These are phyloP conservation scores for Epinephelus malabaricus DNA, from an alignment of 2,797 vertebrate species.

Conservation along the genomic window DNA sequence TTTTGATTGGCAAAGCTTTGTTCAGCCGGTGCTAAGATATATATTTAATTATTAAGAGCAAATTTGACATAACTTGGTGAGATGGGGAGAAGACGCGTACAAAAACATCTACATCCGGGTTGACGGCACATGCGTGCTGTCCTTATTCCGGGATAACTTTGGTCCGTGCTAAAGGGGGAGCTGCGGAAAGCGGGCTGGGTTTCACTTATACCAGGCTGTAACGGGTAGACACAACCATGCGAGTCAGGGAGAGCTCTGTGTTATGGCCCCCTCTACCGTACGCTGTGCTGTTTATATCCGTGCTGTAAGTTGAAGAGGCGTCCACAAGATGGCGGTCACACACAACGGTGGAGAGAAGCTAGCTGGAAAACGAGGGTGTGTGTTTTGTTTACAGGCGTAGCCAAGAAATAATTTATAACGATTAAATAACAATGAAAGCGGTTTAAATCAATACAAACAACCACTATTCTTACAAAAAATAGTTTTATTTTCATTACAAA, in stretches of 20 bases:
- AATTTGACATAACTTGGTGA: conserved; percentile 52
- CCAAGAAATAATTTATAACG: not conserved
- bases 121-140: conserved; percentile 92
- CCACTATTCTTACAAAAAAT: accelerated
- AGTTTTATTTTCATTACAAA: accelerated
- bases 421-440: not conserved
- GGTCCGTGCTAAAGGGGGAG: conserved; percentile 86
- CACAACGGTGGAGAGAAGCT: not conserved
- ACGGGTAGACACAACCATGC: conserved; percentile 48
- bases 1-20: conserved; percentile 31
- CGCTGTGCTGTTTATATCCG: not conserved
- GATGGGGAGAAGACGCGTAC: conserved; percentile 51
- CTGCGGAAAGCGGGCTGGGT: conserved; percentile 70
- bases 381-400: conserved; percentile 24
- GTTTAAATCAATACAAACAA: not conserved
- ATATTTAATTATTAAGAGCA: conserved; percentile 4
- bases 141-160: conserved; percentile 95
- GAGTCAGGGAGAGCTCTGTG: conserved; percentile 18
- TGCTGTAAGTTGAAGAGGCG: not conserved
- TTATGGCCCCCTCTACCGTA: conserved; percentile 74
- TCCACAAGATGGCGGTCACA: conserved; percentile 75
- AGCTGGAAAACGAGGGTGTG: not conserved
- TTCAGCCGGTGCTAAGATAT: conserved; percentile 9
- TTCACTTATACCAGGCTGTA: conserved; percentile 60
- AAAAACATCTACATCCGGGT: conserved; percentile 90